Conservation (phyloP, 1,140 invertebrate species). For the Micrasema minimum region DNA sequence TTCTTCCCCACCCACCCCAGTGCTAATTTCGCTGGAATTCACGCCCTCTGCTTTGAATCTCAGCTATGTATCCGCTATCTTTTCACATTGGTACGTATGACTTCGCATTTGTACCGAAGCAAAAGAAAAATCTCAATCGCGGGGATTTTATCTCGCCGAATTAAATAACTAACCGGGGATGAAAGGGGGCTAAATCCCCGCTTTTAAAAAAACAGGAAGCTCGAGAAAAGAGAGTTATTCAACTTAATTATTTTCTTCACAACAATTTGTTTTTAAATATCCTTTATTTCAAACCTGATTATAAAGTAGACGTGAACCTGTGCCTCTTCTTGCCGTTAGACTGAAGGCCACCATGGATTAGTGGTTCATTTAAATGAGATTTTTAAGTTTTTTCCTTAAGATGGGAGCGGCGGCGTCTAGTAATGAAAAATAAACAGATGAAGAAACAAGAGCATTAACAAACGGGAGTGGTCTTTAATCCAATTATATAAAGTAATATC, state of each 20-base stretch:
- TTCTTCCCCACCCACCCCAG: constrained; percentile 68
- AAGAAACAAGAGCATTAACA: constrained; percentile 49
- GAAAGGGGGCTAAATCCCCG: constrained; percentile 35
- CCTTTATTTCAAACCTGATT: background rate
- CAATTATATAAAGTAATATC: constrained; percentile 54
- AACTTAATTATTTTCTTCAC: constrained; percentile 28
- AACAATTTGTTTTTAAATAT: too few relatives aligned
- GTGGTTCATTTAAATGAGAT: too few relatives aligned
- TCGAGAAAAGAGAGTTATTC: constrained; percentile 41
- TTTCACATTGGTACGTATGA: constrained; percentile 45
- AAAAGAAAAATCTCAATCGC: constrained; percentile 63
- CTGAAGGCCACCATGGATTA: too few relatives aligned
- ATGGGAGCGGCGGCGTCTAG: constrained; percentile 44
- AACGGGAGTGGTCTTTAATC: constrained; percentile 55
- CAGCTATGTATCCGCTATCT: constrained; percentile 37
- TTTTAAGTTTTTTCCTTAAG: background rate
- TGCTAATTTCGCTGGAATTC: constrained; percentile 71
- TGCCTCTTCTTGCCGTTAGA: too few relatives aligned
- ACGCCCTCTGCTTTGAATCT: constrained; percentile 62
- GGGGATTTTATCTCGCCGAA: constrained; percentile 69
- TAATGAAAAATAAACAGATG: constrained; percentile 53
- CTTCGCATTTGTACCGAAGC: constrained; percentile 43
- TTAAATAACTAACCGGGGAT: constrained; percentile 67
- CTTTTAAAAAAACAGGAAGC: constrained; percentile 37
- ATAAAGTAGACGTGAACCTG: too few relatives aligned